phyloP scores from a whole-genome alignment of 1,140 invertebrate genomes.

The Zaprionus inermis region DNA sequence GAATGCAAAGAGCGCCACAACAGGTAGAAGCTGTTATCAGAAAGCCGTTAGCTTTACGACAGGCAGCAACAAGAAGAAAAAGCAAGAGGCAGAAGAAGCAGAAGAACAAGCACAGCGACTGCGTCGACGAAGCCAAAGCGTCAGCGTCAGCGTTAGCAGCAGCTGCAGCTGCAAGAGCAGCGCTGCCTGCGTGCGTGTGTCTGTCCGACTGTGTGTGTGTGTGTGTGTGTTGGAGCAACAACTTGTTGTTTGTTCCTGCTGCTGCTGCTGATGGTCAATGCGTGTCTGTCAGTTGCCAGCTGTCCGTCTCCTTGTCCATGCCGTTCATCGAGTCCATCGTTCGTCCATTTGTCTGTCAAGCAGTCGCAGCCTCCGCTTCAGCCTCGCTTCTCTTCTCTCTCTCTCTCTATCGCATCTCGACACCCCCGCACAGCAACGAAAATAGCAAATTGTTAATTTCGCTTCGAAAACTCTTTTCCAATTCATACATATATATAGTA shows the following conservation, averaged over 20 bases:
- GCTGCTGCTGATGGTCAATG: conserved; percentile 40
- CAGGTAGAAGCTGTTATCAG: conserved; percentile 42
- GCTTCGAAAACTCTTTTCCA: conserved; percentile 79
- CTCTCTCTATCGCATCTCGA: conserved; percentile 47
- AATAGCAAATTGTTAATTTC: conserved; percentile 82
- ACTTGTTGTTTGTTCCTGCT: conserved; percentile 42
- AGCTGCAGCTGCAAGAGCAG: conserved; percentile 20
- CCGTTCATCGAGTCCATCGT: conserved; percentile 42
- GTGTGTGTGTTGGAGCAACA: conserved; percentile 41
- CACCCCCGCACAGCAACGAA: conserved; percentile 71
- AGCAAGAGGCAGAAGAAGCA: neutral
- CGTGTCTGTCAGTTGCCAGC: conserved; percentile 29
- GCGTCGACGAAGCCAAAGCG: neutral
- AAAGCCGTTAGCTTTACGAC: conserved; percentile 49
- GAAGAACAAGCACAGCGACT: neutral
- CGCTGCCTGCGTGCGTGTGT: conserved; percentile 19
- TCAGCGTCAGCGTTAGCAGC: conserved; percentile 4
- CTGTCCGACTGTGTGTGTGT: conserved; percentile 3
- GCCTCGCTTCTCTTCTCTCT: neutral
- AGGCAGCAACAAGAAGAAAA: conserved; percentile 25
- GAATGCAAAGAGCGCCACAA: conserved; percentile 34
- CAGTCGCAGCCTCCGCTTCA: conserved; percentile 35
- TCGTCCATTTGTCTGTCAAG: conserved; percentile 39
- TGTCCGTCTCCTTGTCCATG: conserved; percentile 21
- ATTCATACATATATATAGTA: conserved; percentile 52